A percentile compares a stretch with the other conserved stretches of the same genome.
Conservation (phyloP, 2,113 vertebrate genomes). For the Eulacestoma nigropectus region DNA sequence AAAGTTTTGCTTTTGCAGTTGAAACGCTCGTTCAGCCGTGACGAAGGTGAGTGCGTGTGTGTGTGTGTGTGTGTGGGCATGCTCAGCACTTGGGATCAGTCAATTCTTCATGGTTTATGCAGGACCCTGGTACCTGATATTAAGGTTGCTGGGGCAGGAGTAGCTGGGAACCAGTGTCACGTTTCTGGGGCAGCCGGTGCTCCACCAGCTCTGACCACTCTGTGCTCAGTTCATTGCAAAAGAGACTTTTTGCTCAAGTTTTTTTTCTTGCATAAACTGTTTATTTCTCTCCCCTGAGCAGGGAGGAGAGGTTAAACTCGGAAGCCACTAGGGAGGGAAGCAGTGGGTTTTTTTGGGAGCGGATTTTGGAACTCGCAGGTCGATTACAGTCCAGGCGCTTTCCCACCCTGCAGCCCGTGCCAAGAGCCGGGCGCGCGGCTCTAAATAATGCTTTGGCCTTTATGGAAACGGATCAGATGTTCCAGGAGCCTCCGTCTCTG, state of each 20-base stretch:
- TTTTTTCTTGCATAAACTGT: constrained; percentile 23
- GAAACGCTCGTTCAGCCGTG: neutral
- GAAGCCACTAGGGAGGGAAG: constrained; percentile 51
- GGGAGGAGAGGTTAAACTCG: constrained; percentile 55
- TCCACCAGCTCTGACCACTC: neutral
- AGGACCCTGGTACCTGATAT: constrained; percentile 23
- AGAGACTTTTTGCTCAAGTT: neutral
- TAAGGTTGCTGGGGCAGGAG: neutral
- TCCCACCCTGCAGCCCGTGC: constrained; percentile 52
- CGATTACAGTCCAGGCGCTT: constrained; percentile 44
- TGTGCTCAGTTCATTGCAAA: neutral
- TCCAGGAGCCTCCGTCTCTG: constrained; percentile 53
- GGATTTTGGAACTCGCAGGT: constrained; percentile 53
- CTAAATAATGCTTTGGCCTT: constrained; percentile 78
- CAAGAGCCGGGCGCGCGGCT: constrained; percentile 58
- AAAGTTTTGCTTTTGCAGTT: neutral
- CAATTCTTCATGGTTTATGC: constrained; percentile 26
- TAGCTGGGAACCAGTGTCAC: neutral
- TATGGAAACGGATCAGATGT: constrained; percentile 71
- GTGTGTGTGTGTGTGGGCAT: neutral
- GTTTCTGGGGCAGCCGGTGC: constrained; percentile 9
- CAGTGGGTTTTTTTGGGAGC: neutral
- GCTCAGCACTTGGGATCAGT: neutral
- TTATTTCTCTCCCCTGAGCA: constrained; percentile 47
- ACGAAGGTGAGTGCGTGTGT: neutral